Conservation (phyloP, 2,888 invertebrate genomes). For the Acronicta aceris region DNA sequence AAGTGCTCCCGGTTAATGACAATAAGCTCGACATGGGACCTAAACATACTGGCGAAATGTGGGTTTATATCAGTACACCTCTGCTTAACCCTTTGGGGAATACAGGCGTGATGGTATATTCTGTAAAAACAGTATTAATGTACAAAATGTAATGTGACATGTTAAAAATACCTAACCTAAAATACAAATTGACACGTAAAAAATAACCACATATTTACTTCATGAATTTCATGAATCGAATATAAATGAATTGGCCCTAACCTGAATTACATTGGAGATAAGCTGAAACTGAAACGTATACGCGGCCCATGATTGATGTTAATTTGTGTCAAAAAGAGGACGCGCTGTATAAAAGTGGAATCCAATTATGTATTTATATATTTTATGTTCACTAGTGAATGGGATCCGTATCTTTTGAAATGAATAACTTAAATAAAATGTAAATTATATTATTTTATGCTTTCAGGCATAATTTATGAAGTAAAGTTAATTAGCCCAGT, state of each 20-base stretch:
- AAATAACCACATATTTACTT: slow-evolving; percentile 1
- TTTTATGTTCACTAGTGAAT: background rate
- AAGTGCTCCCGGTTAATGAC: too few species aligned
- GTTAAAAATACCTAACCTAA: too few species aligned
- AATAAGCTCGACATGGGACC: too few species aligned
- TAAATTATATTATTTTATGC: background rate
- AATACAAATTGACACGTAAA: background rate
- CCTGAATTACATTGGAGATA: slow-evolving; percentile 1
- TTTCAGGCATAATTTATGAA: background rate
- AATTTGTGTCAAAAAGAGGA: slow-evolving; percentile 2
- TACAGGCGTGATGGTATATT: too few species aligned
- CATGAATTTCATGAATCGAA: slow-evolving; percentile 2
- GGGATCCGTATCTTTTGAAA: background rate
- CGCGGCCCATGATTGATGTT: background rate
- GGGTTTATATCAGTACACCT: too few species aligned
- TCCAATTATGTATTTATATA: background rate
- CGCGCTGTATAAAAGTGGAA: background rate
- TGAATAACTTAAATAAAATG: background rate
- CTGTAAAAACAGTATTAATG: too few species aligned
- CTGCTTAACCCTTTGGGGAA: too few species aligned
- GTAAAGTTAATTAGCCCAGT: too few species aligned
- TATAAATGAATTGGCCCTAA: slow-evolving; percentile 2
- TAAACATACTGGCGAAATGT: too few species aligned
- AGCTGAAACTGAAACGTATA: slow-evolving; percentile 1
- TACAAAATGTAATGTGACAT: too few species aligned